Evolutionary conservation across 2,113 vertebrate species (phyloP).

Genomic region (Amblyopsis rosae): DNA sequence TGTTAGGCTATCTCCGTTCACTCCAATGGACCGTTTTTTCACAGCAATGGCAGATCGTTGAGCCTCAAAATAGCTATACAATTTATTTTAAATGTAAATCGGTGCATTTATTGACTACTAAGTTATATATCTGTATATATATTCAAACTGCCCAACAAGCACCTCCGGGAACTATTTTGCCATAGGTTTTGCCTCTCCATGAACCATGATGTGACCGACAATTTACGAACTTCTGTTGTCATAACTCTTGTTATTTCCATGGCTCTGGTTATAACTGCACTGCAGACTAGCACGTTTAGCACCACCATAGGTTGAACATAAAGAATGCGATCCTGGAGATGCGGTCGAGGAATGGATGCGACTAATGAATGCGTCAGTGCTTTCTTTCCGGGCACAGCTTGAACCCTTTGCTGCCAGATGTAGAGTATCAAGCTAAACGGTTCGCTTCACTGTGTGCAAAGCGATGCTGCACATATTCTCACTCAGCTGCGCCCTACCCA

Average conservation of each 20-base stretch:
- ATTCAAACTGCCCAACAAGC: too few relatives aligned
- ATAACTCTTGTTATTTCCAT: not conserved
- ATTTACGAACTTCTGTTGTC: too few relatives aligned
- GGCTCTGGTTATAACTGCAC: conserved; percentile 15
- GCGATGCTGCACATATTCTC: conserved; percentile 35
- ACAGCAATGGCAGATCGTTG: too few relatives aligned
- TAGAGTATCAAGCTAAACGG: conserved; percentile 46
- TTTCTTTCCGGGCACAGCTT: conserved; percentile 5
- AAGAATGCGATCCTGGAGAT: conserved; percentile 7
- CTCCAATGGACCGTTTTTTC: too few relatives aligned
- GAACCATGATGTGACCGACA: too few relatives aligned
- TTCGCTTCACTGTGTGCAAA: conserved; percentile 38
- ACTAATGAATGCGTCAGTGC: not conserved
- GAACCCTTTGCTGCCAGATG: conserved; percentile 38
- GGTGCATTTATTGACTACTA: too few relatives aligned
- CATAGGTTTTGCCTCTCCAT: too few relatives aligned
- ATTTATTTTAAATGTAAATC: too few relatives aligned
- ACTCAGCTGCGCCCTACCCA: conserved; percentile 40
- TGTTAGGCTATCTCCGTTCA: too few relatives aligned
- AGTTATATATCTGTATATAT: too few relatives aligned
- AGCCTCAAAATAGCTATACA: too few relatives aligned
- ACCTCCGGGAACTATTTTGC: too few relatives aligned
- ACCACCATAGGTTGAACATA: not conserved
- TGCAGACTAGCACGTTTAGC: not conserved
- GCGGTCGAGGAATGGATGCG: conserved; percentile 10